A percentile compares a stretch with the other conserved stretches of the same genome.
phyloP scores from a whole-genome alignment of 2,113 vertebrate genomes.

The Ophthalmolycus amberensis region DNA sequence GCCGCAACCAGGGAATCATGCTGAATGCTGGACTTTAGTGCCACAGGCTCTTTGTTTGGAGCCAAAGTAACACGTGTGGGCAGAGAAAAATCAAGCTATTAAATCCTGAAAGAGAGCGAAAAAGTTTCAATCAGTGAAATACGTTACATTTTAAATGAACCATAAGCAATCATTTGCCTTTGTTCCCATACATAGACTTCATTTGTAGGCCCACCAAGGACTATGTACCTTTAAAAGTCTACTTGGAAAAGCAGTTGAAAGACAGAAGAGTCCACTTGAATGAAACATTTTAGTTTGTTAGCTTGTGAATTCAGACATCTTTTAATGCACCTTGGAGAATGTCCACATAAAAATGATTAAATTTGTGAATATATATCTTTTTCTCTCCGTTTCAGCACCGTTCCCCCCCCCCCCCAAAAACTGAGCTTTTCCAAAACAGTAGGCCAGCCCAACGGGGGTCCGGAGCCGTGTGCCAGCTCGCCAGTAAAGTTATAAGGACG shows the following conservation, averaged over 20 bases:
- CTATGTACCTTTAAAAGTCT: neutral
- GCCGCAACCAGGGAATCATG: constrained; percentile 79
- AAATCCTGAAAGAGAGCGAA: constrained; percentile 80
- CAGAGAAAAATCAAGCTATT: constrained; percentile 79
- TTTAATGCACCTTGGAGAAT: neutral
- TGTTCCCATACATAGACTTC: neutral
- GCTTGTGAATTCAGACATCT: neutral
- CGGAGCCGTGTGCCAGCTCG: neutral
- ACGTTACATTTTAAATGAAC: neutral
- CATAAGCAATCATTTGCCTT: neutral
- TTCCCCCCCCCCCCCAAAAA: neutral
- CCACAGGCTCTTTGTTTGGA: constrained; percentile 72
- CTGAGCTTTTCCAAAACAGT: neutral
- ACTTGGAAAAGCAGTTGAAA: neutral
- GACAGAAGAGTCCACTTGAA: neutral
- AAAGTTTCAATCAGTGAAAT: constrained; percentile 13
- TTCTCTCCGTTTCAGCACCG: neutral
- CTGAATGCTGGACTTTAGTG: constrained; percentile 71
- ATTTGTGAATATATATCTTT: neutral
- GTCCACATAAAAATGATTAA: neutral
- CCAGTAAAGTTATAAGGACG: neutral
- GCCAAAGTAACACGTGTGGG: constrained; percentile 72
- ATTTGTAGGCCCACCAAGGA: neutral
- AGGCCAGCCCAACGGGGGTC: neutral
- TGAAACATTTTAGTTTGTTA: neutral